These are phyloP conservation scores for Capromys pilorides DNA, from an alignment of 2,797 vertebrate genomes.

Conservation along the genomic window DNA sequence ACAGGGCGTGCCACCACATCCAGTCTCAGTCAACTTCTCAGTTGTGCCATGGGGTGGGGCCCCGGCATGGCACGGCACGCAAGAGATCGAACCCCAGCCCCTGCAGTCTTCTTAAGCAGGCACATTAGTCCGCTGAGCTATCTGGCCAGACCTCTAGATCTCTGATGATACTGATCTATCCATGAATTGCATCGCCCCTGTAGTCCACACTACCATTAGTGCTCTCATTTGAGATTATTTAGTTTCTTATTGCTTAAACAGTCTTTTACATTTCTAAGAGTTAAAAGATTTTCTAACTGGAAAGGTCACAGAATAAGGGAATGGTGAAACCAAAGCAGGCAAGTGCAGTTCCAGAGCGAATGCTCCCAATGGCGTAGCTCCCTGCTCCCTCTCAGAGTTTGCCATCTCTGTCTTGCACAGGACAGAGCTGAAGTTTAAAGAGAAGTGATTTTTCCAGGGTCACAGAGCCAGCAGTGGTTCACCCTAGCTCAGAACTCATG, in stretches of 20 bases:
- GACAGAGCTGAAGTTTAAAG: slow-evolving; percentile 50
- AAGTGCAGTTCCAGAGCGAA: background rate
- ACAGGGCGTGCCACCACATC: no score
- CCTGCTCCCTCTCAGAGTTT: background rate
- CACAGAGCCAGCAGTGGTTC: slow-evolving; percentile 35
- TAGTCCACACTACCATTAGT: background rate
- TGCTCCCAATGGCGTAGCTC: background rate
- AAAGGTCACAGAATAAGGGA: slow-evolving; percentile 7
- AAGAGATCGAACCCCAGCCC: no score
- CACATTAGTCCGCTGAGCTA: no score
- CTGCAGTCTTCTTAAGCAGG: no score
- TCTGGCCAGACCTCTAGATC: background rate
- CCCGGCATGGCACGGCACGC: no score
- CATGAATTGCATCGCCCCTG: background rate
- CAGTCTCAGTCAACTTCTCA: no score
- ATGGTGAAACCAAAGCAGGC: background rate
- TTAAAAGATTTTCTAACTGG: background rate
- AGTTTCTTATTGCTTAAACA: background rate
- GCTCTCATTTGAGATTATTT: background rate
- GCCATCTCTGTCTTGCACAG: background rate
- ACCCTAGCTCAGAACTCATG: slow-evolving; percentile 8
- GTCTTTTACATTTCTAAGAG: slow-evolving; percentile 31
- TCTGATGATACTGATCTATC: background rate
- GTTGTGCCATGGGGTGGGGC: no score
- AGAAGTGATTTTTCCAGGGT: slow-evolving; percentile 56